phyloP scores from a whole-genome alignment of 92 coral and sea anemone genomes.

The Pocillopora meandrina region DNA sequence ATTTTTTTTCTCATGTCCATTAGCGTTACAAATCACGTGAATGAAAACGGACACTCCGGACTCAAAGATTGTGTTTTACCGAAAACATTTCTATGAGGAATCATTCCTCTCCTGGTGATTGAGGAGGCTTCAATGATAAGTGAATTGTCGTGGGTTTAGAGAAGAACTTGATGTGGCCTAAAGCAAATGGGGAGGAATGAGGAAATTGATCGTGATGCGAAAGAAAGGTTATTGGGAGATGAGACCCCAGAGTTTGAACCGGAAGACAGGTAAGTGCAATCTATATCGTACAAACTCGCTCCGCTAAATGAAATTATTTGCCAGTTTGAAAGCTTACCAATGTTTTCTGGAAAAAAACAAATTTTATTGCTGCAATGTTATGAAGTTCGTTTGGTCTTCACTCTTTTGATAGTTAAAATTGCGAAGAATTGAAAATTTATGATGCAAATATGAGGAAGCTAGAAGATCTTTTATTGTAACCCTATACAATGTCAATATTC shows the following conservation, averaged over 20 bases:
- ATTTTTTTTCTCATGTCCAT: not conserved
- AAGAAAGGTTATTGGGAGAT: constrained; percentile 23
- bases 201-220: not conserved
- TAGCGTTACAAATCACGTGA: constrained; percentile 3
- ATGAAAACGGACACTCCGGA: not conserved
- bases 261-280: constrained; percentile 22
- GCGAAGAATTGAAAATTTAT: too few relatives aligned
- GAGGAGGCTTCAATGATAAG: not conserved
- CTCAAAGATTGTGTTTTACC: too few relatives aligned
- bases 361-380: too few relatives aligned
- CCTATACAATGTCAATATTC: too few relatives aligned
- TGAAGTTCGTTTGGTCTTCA: too few relatives aligned
- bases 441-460: too few relatives aligned
- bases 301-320: too few relatives aligned
- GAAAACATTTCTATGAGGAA: not conserved
- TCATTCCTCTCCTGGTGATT: not conserved
- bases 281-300: not conserved
- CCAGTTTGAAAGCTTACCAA: too few relatives aligned
- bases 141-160: not conserved
- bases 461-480: too few relatives aligned
- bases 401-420: too few relatives aligned
- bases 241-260: not conserved
- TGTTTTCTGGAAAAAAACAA: too few relatives aligned
- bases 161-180: not conserved
- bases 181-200: not conserved